phyloP scores from a whole-genome alignment of 1,140 invertebrate genomes.

The Asobara japonica region DNA sequence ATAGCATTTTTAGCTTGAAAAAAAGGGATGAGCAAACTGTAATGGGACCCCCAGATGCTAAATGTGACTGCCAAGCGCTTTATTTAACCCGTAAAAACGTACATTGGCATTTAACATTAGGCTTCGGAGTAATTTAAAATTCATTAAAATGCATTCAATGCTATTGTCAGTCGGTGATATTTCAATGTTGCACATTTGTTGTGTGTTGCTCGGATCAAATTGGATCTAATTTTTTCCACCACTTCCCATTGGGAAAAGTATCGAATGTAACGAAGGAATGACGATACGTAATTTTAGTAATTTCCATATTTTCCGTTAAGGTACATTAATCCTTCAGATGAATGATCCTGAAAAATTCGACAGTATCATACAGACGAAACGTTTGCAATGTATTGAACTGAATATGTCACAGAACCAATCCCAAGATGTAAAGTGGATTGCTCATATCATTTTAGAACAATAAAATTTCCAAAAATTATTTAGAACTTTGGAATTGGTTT shows the following conservation, averaged over 20 bases:
- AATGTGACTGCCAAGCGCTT: neutral
- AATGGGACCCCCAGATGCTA: conserved; percentile 12
- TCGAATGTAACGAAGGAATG: no score
- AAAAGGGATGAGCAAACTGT: conserved; percentile 3
- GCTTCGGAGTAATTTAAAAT: neutral
- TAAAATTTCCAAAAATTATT: no score
- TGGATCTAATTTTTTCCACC: neutral
- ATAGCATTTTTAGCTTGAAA: conserved; percentile 10
- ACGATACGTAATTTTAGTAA: neutral
- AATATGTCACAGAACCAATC: no score
- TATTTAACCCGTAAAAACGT: neutral
- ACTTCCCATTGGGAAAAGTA: no score
- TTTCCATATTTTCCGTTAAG: neutral
- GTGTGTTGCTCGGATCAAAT: neutral
- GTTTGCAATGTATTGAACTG: no score
- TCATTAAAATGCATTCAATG: neutral
- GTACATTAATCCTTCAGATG: no score
- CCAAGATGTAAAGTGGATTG: no score
- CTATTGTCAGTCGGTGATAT: neutral
- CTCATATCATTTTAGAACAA: no score
- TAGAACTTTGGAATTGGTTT: no score
- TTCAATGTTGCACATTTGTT: neutral
- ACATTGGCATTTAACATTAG: neutral
- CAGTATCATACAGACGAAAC: no score
- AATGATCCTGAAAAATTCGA: no score